These are phyloP conservation scores for Willowsia nigromaculata DNA, from an alignment of 2,888 invertebrate genomes.

Conservation along the genomic window DNA sequence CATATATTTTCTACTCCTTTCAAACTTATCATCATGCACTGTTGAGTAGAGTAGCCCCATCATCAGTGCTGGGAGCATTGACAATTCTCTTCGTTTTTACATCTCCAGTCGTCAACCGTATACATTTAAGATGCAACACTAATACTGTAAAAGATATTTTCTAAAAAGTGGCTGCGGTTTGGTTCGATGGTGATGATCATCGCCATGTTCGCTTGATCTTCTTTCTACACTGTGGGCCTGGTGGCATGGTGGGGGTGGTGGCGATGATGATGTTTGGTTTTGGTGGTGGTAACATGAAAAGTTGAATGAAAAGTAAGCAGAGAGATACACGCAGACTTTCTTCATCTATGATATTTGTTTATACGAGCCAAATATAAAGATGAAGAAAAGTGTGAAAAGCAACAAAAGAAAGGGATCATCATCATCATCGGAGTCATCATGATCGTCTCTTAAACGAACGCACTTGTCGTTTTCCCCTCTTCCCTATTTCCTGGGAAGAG, in stretches of 20 bases:
- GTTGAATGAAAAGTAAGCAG: neutral
- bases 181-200: slow-evolving; percentile 23
- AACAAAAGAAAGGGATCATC: slow-evolving; percentile 19
- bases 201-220: slow-evolving; percentile 38
- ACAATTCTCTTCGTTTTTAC: slow-evolving; percentile 68
- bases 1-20: slow-evolving; percentile 77
- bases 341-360: neutral
- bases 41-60: slow-evolving; percentile 51
- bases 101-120: neutral
- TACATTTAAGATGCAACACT: neutral
- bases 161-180: slow-evolving; percentile 35
- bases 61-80: slow-evolving; percentile 68
- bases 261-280: slow-evolving; percentile 25
- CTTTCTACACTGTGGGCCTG: neutral
- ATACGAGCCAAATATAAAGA: neutral
- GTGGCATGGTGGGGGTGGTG: slow-evolving; percentile 10
- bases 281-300: slow-evolving; percentile 6
- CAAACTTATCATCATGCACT: slow-evolving; percentile 70
- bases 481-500: slow-evolving; percentile 9
- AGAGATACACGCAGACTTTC: neutral
- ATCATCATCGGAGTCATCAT: slow-evolving; percentile 45
- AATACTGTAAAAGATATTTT: slow-evolving; percentile 36
- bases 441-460: slow-evolving; percentile 41
- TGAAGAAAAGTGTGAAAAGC: slow-evolving; percentile 38
- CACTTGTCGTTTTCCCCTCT: slow-evolving; percentile 43